These are phyloP conservation scores for Episyrphus balteatus DNA, from an alignment of 1,140 invertebrate genomes.

Conservation along the genomic window DNA sequence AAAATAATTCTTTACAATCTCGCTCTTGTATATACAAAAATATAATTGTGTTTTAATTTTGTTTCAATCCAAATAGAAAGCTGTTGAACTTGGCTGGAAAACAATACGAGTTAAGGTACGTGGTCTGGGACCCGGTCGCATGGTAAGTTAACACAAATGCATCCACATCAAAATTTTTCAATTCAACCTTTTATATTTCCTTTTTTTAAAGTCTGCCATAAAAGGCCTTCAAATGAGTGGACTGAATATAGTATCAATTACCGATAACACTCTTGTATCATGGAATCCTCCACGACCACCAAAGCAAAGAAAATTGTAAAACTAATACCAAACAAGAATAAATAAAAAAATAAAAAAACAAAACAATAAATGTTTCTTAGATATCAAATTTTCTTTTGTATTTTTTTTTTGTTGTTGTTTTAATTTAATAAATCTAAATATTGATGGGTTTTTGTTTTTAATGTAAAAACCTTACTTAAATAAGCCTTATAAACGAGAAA, in stretches of 20 bases:
- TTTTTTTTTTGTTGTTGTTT: too few species aligned
- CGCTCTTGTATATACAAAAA: too few species aligned
- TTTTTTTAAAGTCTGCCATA: conserved; percentile 63
- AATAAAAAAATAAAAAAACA: background rate
- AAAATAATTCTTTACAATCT: too few species aligned
- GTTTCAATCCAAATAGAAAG: conserved; percentile 44
- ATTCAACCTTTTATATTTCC: conserved; percentile 3
- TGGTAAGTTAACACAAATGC: conserved; percentile 46
- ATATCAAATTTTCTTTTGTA: too few species aligned
- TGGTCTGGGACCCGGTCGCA: conserved; percentile 77
- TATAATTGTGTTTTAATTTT: too few species aligned
- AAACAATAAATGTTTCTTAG: background rate
- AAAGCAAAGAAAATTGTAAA: conserved; percentile 63
- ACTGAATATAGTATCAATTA: conserved; percentile 78
- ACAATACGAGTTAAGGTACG: conserved; percentile 61
- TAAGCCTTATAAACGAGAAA: too few species aligned
- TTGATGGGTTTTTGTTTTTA: too few species aligned
- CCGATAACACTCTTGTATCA: conserved; percentile 74
- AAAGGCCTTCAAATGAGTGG: conserved; percentile 88
- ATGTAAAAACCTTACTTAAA: too few species aligned
- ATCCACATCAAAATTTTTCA: background rate
- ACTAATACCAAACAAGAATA: too few species aligned
- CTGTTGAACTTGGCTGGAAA: conserved; percentile 57
- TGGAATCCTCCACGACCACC: conserved; percentile 63
- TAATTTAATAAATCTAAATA: too few species aligned